These are phyloP conservation scores for Prosapia bicincta DNA, from an alignment of 2,888 invertebrate genomes.

Conservation along the genomic window DNA sequence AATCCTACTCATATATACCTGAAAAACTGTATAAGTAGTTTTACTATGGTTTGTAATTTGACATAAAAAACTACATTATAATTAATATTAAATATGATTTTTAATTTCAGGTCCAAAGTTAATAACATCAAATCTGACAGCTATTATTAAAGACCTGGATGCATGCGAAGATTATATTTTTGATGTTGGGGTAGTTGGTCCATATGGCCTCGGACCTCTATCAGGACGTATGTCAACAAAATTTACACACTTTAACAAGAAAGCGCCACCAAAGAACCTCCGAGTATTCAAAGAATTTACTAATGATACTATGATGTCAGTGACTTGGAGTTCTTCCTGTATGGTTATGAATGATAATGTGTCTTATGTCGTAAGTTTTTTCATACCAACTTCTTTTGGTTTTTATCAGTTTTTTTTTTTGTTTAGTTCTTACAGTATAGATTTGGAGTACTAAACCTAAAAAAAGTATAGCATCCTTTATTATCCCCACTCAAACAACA, in stretches of 20 bases:
- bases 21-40: too few relatives aligned
- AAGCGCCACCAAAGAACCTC: constrained; percentile 67
- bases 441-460: too few relatives aligned
- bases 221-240: constrained; percentile 50
- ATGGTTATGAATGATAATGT: constrained; percentile 49
- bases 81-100: too few relatives aligned
- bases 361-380: constrained; percentile 58
- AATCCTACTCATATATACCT: too few relatives aligned
- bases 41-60: too few relatives aligned
- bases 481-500: too few relatives aligned
- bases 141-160: constrained; percentile 58
- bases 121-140: constrained; percentile 53
- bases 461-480: too few relatives aligned
- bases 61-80: too few relatives aligned
- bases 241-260: constrained; percentile 58
- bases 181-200: constrained; percentile 62
- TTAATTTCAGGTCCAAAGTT: constrained; percentile 48
- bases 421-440: too few relatives aligned
- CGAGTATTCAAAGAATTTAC: constrained; percentile 45
- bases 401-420: too few relatives aligned
- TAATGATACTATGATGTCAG: constrained; percentile 49
- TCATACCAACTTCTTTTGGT: neutral
- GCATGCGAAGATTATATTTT: constrained; percentile 74
- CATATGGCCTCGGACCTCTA: constrained; percentile 58
- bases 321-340: constrained; percentile 73